Evolutionary conservation across 2,888 invertebrate species (phyloP).

Genomic region (Elgonia sp.): DNA sequence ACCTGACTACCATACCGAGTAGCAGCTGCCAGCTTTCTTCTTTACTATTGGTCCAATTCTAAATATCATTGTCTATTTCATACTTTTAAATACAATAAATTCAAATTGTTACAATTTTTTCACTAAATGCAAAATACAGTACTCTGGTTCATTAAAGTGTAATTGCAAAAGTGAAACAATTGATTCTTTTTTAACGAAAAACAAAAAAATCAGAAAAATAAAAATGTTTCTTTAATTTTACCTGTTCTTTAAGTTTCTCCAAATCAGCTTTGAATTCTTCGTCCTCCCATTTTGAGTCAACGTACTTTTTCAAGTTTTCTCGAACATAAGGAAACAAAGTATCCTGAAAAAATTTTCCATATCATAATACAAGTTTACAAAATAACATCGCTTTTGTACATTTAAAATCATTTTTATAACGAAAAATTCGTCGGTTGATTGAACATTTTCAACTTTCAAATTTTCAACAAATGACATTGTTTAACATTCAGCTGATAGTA

Average conservation of each 20-base stretch:
- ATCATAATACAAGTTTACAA: not conserved
- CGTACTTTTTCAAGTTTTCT: constrained; percentile 91
- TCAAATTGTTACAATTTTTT: constrained; percentile 17
- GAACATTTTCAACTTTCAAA: too few species aligned
- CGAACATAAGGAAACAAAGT: constrained; percentile 93
- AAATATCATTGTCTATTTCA: constrained; percentile 50
- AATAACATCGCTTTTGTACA: too few species aligned
- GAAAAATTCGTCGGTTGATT: too few species aligned
- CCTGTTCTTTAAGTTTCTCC: constrained; percentile 90
- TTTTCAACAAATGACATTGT: too few species aligned
- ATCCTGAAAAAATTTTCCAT: constrained; percentile 88
- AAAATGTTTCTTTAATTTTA: too few species aligned
- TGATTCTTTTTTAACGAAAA: too few species aligned
- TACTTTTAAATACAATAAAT: constrained; percentile 4
- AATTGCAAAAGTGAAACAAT: constrained; percentile 25
- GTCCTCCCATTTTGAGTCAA: constrained; percentile 91
- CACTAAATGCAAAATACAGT: constrained; percentile 28
- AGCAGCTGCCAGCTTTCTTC: constrained; percentile 81
- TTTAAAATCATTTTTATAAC: too few species aligned
- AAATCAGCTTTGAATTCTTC: constrained; percentile 91
- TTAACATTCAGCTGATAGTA: too few species aligned
- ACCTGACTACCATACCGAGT: constrained; percentile 72
- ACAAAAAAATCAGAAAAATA: too few species aligned
- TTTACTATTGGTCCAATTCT: constrained; percentile 70
- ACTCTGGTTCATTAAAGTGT: constrained; percentile 16